phyloP scores from a whole-genome alignment of 2,797 vertebrate species.

The Molossus molossus region DNA sequence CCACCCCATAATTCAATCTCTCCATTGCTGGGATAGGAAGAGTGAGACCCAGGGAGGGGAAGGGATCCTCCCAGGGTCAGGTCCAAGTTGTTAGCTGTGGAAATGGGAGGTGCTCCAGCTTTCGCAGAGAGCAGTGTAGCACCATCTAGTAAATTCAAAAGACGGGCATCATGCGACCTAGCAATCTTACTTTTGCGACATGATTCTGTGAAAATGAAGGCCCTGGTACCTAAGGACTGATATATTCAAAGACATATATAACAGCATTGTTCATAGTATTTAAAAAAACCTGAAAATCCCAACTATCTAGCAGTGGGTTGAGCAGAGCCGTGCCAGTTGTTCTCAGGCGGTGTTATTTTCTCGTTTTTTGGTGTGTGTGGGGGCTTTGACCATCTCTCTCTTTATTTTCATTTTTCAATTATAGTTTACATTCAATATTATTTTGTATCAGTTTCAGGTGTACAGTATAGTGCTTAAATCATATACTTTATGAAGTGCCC shows the following conservation, averaged over 20 bases:
- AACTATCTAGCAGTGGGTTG: not conserved
- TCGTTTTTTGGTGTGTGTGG: not conserved
- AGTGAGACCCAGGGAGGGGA: not conserved
- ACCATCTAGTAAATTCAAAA: conserved; percentile 15
- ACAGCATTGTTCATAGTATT: not conserved
- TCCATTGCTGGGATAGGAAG: conserved; percentile 39
- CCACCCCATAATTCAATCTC: not conserved
- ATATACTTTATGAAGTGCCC: not conserved
- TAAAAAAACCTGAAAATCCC: not conserved
- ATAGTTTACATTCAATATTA: not conserved
- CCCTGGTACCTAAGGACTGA: not conserved
- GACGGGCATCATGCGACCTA: not conserved
- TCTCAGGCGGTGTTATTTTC: not conserved
- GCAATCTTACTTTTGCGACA: not conserved
- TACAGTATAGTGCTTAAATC: not conserved
- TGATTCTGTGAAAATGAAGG: not conserved
- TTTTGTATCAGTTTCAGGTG: not conserved
- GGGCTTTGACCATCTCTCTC: not conserved
- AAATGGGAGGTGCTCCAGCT: not conserved
- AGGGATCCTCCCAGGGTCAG: not conserved
- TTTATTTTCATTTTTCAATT: not conserved
- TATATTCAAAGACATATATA: not conserved
- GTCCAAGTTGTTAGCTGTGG: conserved; percentile 13
- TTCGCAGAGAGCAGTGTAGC: not conserved
- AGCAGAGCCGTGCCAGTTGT: not conserved